Conservation (phyloP, 2,797 vertebrate genomes). For the Percopsis omiscomaycus region DNA sequence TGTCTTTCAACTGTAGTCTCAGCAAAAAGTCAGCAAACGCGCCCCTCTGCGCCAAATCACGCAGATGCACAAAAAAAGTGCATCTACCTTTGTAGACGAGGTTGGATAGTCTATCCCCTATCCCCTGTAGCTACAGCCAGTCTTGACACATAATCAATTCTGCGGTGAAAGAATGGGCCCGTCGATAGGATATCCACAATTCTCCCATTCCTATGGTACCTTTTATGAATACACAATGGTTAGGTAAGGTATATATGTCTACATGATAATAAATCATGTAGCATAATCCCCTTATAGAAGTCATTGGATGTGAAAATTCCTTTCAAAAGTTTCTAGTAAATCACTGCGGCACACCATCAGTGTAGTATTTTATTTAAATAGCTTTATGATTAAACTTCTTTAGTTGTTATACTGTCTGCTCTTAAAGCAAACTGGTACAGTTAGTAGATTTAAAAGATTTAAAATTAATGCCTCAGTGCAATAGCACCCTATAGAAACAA, state of each 20-base stretch:
- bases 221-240: neutral
- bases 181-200: slow-evolving; percentile 18
- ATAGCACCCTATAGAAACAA: neutral
- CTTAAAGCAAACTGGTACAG: too few relatives aligned
- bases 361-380: too few relatives aligned
- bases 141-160: slow-evolving; percentile 28
- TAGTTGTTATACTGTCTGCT: too few relatives aligned
- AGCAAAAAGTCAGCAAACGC: slow-evolving; percentile 10
- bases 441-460: too few relatives aligned
- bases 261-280: too few relatives aligned
- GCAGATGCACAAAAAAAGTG: neutral
- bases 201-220: slow-evolving; percentile 1
- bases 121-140: slow-evolving; percentile 13
- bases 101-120: neutral
- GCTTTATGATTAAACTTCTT: too few relatives aligned
- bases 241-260: too few relatives aligned
- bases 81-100: slow-evolving; percentile 15
- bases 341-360: too few relatives aligned
- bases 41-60: neutral
- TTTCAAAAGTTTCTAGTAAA: too few relatives aligned
- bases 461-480: too few relatives aligned
- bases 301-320: too few relatives aligned
- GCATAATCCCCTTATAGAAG: too few relatives aligned
- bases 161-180: slow-evolving; percentile 9
- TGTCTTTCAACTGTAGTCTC: slow-evolving; percentile 1